Percentiles rank a stretch among this genome's conserved stretches.
Evolutionary conservation across 1,140 invertebrate species (phyloP).

Genomic region (Nautilus pompilius): DNA sequence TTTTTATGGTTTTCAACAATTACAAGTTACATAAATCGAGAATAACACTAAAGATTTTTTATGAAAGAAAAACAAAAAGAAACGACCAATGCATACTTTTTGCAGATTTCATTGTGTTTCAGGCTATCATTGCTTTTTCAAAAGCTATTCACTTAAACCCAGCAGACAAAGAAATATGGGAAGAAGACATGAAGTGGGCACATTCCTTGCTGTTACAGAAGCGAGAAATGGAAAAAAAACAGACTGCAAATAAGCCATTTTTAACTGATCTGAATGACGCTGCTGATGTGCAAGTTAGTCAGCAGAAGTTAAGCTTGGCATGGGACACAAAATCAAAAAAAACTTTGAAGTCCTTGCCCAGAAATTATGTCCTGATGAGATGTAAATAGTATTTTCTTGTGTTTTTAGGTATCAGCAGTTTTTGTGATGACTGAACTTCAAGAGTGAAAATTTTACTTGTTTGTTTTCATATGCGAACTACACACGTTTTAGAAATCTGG

Average conservation of each 20-base stretch:
- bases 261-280: background rate
- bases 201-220: conserved; percentile 25
- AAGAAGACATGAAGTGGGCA: conserved; percentile 51
- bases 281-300: background rate
- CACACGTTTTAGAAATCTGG: too few relatives aligned
- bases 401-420: too few relatives aligned
- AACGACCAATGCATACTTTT: background rate
- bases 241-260: background rate
- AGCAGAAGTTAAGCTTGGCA: background rate
- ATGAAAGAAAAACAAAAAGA: background rate
- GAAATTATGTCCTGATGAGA: background rate
- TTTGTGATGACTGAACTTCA: too few relatives aligned
- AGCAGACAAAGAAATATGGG: conserved; percentile 49
- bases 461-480: too few relatives aligned
- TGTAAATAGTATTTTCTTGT: too few relatives aligned
- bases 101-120: too few relatives aligned
- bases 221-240: background rate
- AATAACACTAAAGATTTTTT: background rate
- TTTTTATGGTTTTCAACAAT: background rate
- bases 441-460: too few relatives aligned
- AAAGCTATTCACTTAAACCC: conserved; percentile 54
- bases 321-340: background rate
- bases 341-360: background rate
- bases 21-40: background rate
- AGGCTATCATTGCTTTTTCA: conserved; percentile 54